A percentile compares a stretch with the other conserved stretches of the same genome.
phyloP scores from a whole-genome alignment of 2,113 vertebrate species.

The Mustela lutreola region DNA sequence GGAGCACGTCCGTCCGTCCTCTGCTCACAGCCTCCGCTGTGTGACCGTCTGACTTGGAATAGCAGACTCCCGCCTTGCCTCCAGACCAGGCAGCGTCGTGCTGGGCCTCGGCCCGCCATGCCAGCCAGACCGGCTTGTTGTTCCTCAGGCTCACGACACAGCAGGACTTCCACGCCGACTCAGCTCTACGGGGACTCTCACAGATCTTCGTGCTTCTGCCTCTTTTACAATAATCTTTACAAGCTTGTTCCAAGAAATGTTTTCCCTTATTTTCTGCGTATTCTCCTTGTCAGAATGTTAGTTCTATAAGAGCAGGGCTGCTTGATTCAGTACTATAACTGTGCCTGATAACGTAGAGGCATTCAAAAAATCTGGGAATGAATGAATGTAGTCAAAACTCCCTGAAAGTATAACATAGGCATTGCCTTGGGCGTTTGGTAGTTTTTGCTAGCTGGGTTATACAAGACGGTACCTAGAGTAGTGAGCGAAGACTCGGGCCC shows the following conservation, averaged over 20 bases:
- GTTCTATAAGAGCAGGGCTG: neutral
- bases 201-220: neutral
- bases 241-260: neutral
- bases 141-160: neutral
- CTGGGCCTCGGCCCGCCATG: too few species aligned
- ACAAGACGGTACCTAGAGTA: neutral
- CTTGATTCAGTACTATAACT: accelerated
- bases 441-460: too few species aligned
- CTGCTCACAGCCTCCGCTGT: neutral
- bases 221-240: neutral
- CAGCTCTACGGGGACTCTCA: neutral
- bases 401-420: neutral
- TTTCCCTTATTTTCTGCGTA: neutral
- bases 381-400: neutral
- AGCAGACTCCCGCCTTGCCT: too few species aligned
- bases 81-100: accelerated
- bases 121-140: too few species aligned
- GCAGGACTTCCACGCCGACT: accelerated
- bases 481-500: too few species aligned
- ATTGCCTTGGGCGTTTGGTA: accelerated
- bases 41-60: too few species aligned
- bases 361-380: neutral
- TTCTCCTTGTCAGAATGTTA: neutral
- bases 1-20: accelerated
- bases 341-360: neutral